Evolutionary conservation across 2,888 invertebrate genomes (phyloP).

Genomic region (Eurytoma californica): DNA sequence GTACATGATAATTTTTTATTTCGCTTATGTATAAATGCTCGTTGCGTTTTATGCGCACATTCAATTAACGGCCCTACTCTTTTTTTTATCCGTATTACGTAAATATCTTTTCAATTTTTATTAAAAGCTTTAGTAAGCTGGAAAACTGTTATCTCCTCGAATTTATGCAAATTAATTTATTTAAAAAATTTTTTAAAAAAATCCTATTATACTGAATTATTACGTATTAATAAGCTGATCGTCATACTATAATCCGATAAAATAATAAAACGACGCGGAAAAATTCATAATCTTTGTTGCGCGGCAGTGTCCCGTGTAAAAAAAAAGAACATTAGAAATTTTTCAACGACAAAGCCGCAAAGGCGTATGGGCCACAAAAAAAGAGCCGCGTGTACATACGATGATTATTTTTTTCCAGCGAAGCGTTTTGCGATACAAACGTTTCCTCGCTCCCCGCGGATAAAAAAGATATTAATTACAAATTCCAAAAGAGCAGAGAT

Average conservation of each 20-base stretch:
- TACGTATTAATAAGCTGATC: background rate
- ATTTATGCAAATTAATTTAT: too few species aligned
- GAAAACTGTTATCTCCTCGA: too few species aligned
- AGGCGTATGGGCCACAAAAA: background rate
- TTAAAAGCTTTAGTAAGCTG: too few species aligned
- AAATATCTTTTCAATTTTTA: too few species aligned
- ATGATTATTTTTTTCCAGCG: slow-evolving; percentile 41
- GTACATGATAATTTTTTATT: too few species aligned
- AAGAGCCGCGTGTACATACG: background rate
- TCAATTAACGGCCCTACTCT: too few species aligned
- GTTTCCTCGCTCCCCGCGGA: slow-evolving; percentile 28
- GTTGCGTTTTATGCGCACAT: too few species aligned
- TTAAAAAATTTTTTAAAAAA: too few species aligned
- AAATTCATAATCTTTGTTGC: slow-evolving; percentile 4
- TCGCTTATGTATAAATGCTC: too few species aligned
- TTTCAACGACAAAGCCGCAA: slow-evolving; percentile 20
- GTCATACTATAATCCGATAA: slow-evolving; percentile 34
- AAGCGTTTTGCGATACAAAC: slow-evolving; percentile 48
- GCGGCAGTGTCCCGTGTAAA: background rate
- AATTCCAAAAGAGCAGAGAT: slow-evolving; percentile 65
- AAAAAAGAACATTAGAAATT: slow-evolving; percentile 21
- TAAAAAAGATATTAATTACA: slow-evolving; percentile 69
- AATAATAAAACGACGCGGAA: background rate
- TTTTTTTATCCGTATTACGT: too few species aligned
- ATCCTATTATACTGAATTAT: too few species aligned